Evolutionary conservation across 2,113 vertebrate species (phyloP).

Genomic region (Microtus montanus): DNA sequence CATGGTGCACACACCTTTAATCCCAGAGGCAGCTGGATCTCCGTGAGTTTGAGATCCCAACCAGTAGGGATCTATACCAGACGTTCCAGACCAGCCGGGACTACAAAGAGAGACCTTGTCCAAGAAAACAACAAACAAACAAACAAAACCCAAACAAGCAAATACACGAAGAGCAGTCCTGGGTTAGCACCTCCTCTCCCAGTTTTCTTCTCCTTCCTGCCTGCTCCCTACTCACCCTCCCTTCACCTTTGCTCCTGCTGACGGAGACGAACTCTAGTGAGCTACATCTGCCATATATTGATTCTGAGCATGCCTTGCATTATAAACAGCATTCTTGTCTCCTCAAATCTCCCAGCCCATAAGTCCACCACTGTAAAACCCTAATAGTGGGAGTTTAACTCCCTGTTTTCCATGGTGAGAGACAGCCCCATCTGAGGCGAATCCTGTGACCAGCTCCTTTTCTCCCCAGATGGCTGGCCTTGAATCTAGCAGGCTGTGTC

Average conservation of each 20-base stretch:
- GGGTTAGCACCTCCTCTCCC: background rate
- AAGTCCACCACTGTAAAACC: slow-evolving; percentile 38
- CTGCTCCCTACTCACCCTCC: background rate
- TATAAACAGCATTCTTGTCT: slow-evolving; percentile 7
- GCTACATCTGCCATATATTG: background rate
- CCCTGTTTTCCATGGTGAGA: background rate
- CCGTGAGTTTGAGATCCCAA: background rate
- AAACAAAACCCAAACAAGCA: too few species aligned
- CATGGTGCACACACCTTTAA: background rate
- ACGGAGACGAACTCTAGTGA: background rate
- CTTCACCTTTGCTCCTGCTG: background rate
- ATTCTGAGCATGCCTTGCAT: slow-evolving; percentile 24
- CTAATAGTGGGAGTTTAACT: slow-evolving; percentile 29
- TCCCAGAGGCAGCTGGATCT: background rate
- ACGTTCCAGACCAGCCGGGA: background rate
- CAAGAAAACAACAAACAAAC: background rate
- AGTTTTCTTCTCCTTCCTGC: background rate
- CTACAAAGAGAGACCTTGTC: background rate
- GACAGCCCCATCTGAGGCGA: background rate
- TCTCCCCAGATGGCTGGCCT: background rate
- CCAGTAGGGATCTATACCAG: background rate
- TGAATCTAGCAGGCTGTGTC: slow-evolving; percentile 10
- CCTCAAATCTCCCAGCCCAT: background rate
- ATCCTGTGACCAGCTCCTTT: background rate
- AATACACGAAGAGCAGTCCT: background rate